Conservation (phyloP, 2,113 vertebrate genomes). For the Columba janthina region DNA sequence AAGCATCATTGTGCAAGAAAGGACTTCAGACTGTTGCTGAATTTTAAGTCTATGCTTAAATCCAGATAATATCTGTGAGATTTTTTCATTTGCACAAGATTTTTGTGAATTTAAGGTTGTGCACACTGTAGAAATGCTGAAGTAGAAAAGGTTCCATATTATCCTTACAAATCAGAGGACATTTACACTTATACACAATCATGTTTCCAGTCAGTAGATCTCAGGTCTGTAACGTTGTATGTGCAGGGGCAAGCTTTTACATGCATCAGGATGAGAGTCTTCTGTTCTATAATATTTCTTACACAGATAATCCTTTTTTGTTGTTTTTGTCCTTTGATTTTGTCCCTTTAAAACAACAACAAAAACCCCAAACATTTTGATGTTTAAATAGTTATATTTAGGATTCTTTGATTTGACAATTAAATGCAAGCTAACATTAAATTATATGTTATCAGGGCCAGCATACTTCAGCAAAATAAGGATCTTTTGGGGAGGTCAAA, state of each 20-base stretch:
- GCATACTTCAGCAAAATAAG: background rate
- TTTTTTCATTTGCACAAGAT: background rate
- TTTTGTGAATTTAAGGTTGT: background rate
- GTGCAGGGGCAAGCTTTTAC: background rate
- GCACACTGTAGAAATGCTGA: background rate
- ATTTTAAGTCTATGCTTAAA: background rate
- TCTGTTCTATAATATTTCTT: background rate
- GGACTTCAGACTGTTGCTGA: background rate
- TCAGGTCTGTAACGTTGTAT: accelerated
- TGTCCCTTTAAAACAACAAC: no score
- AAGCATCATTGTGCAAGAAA: background rate
- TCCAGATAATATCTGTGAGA: background rate
- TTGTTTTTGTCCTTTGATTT: background rate
- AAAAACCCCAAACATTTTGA: no score
- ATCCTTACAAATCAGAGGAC: background rate
- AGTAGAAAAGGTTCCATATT: background rate
- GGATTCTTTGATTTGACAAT: background rate
- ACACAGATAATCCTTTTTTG: background rate
- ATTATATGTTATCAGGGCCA: background rate
- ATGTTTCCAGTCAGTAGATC: background rate
- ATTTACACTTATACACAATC: background rate
- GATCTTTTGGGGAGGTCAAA: background rate
- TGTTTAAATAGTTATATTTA: no score
- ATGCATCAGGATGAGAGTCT: background rate
- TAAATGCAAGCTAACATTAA: background rate